Percentiles rank a stretch among this genome's conserved stretches.
Conservation (phyloP, 2,888 invertebrate genomes). For the Hofmannophila pseudospretella region DNA sequence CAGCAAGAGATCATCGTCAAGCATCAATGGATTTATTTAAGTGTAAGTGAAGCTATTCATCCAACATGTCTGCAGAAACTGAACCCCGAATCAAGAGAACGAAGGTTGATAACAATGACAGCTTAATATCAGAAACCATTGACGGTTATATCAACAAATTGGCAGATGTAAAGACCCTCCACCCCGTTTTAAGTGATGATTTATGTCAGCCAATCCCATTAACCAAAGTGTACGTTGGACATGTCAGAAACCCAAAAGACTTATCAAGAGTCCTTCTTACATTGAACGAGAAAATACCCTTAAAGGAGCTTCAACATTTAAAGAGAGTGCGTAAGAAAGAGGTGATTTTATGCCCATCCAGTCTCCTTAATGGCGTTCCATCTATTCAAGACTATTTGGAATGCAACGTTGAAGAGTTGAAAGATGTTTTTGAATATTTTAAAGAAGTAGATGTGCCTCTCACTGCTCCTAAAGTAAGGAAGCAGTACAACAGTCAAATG, state of each 20-base stretch:
- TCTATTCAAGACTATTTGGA: slow-evolving; percentile 58
- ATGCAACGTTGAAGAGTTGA: slow-evolving; percentile 63
- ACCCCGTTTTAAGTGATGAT: slow-evolving; percentile 77
- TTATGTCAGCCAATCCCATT: slow-evolving; percentile 64
- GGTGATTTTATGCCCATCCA: slow-evolving; percentile 74
- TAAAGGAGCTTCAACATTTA: slow-evolving; percentile 81
- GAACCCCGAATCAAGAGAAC: slow-evolving; percentile 47
- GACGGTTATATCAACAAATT: slow-evolving; percentile 36
- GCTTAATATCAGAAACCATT: slow-evolving; percentile 20
- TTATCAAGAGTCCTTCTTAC: slow-evolving; percentile 80
- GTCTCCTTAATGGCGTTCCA: slow-evolving; percentile 26
- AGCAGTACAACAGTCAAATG: slow-evolving; percentile 80
- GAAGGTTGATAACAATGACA: slow-evolving; percentile 22
- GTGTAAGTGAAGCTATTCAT: not conserved
- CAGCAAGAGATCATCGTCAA: slow-evolving; percentile 29
- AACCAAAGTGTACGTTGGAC: slow-evolving; percentile 78
- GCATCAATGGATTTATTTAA: not conserved
- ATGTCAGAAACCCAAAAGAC: slow-evolving; percentile 77
- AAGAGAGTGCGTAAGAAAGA: slow-evolving; percentile 82
- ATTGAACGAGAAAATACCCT: slow-evolving; percentile 77
- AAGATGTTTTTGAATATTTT: slow-evolving; percentile 68
- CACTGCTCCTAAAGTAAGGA: slow-evolving; percentile 79
- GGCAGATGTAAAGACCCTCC: slow-evolving; percentile 36
- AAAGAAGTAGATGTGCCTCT: slow-evolving; percentile 78
- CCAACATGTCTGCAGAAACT: not conserved